Evolutionary conservation across 2,113 vertebrate genomes (phyloP).

Genomic region (Myiozetetes cayanensis): DNA sequence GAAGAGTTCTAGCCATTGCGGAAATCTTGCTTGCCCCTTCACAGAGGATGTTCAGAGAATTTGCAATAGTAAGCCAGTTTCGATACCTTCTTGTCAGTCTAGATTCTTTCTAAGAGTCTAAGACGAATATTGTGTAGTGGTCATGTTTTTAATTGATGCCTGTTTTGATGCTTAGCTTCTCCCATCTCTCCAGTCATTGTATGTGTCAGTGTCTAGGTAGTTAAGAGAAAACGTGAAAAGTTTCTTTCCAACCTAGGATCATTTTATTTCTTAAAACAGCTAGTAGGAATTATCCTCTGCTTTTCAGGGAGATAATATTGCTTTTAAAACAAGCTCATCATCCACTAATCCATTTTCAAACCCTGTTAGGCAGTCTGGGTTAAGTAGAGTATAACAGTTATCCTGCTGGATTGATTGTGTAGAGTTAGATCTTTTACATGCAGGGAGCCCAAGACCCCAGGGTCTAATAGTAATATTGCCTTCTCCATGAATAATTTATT

Average conservation of each 20-base stretch:
- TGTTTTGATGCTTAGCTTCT: not conserved
- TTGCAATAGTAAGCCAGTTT: not conserved
- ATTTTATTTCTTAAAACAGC: conserved; percentile 60
- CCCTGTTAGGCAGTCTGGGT: conserved; percentile 59
- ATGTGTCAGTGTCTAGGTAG: not conserved
- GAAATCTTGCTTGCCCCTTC: not conserved
- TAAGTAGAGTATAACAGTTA: conserved; percentile 64
- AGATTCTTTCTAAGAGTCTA: not conserved
- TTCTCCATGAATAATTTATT: conserved; percentile 68
- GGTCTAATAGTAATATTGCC: conserved; percentile 67
- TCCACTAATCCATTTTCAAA: conserved; percentile 71
- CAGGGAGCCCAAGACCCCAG: conserved; percentile 57
- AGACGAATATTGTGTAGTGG: not conserved
- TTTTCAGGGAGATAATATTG: conserved; percentile 45
- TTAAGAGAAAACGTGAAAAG: not conserved
- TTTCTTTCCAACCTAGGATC: conserved; percentile 22
- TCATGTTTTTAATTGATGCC: not conserved
- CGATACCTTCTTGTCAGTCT: not conserved
- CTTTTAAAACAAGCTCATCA: conserved; percentile 73
- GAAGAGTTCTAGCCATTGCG: not conserved
- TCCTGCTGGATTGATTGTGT: conserved; percentile 54
- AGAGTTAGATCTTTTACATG: conserved; percentile 60
- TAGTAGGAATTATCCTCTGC: conserved; percentile 40
- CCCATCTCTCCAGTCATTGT: not conserved
- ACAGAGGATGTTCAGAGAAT: not conserved